Conservation (phyloP, 2,113 vertebrate genomes). For the Erpornis zantholeuca region DNA sequence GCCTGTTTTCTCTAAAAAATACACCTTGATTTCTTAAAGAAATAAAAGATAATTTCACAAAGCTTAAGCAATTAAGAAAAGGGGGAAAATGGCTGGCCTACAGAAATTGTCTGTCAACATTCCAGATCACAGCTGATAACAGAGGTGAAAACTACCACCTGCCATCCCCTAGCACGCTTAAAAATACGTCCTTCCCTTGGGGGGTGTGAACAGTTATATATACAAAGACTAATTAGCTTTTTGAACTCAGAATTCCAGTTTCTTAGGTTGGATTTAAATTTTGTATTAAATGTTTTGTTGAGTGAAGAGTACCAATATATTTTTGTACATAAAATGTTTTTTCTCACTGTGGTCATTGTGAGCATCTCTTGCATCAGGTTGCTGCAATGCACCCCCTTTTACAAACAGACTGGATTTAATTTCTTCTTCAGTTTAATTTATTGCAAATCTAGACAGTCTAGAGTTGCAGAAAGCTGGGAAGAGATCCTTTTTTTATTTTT, state of each 20-base stretch:
- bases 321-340: neutral
- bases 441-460: neutral
- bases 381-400: neutral
- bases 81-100: neutral
- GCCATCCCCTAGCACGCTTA: neutral
- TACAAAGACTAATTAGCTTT: slow-evolving; percentile 38
- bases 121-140: neutral
- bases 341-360: neutral
- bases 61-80: neutral
- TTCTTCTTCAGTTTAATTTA: neutral
- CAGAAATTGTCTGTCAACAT: neutral
- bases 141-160: neutral
- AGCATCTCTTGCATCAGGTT: neutral
- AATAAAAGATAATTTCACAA: neutral
- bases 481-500: accelerated
- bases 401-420: neutral
- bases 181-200: neutral
- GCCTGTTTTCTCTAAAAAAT: neutral
- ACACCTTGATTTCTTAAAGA: neutral
- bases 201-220: neutral
- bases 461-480: neutral
- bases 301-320: neutral
- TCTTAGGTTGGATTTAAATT: neutral
- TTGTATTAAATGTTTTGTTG: neutral
- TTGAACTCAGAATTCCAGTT: neutral